A percentile compares a stretch with the other conserved stretches of the same genome.
These are phyloP conservation scores for Epinephelus lanceolatus DNA, from an alignment of 2,113 vertebrate genomes.

Conservation along the genomic window DNA sequence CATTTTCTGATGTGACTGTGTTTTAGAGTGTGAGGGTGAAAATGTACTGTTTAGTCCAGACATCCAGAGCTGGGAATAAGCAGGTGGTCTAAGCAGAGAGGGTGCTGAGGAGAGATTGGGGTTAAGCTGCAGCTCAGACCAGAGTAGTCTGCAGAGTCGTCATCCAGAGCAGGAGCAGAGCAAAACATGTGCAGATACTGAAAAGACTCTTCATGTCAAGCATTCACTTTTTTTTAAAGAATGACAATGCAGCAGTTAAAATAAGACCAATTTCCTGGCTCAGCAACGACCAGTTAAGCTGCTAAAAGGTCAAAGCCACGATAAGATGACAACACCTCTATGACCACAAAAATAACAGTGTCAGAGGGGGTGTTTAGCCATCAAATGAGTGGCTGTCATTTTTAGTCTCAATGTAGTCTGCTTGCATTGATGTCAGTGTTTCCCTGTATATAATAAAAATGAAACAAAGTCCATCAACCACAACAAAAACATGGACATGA, in stretches of 20 bases:
- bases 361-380: neutral
- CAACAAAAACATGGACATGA: too few relatives aligned
- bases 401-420: neutral
- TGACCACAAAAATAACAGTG: neutral
- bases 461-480: neutral
- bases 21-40: neutral
- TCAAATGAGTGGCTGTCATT: neutral
- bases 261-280: neutral
- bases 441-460: neutral
- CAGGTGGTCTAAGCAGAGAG: conserved; percentile 1
- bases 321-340: neutral
- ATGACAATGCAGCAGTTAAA: neutral
- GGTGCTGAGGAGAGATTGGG: conserved; percentile 21
- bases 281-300: neutral
- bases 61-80: conserved; percentile 18
- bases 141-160: conserved; percentile 10
- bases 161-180: neutral
- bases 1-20: neutral
- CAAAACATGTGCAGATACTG: neutral
- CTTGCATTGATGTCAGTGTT: neutral
- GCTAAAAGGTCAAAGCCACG: conserved; percentile 10
- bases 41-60: neutral
- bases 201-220: neutral
- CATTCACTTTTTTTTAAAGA: too few relatives aligned
- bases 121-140: conserved; percentile 59